Percentiles rank a stretch among this genome's conserved stretches.
These are phyloP conservation scores for Lathronympha strigana DNA, from an alignment of 2,888 invertebrate genomes.

Conservation along the genomic window DNA sequence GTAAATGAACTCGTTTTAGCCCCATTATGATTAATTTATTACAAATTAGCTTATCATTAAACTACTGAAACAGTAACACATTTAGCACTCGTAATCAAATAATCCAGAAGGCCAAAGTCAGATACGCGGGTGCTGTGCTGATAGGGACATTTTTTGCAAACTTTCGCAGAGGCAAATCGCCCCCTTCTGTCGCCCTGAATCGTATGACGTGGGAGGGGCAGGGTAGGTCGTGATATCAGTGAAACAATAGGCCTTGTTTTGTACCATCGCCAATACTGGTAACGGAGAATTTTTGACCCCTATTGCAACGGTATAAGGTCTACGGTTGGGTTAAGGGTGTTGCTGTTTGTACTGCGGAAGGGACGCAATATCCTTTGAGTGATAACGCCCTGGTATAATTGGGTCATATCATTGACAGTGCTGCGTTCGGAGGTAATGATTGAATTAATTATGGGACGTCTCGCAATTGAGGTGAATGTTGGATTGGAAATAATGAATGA, in stretches of 20 bases:
- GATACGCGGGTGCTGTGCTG: constrained; percentile 41
- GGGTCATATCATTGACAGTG: constrained; percentile 75
- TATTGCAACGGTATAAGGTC: too few relatives aligned
- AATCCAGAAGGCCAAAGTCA: constrained; percentile 56
- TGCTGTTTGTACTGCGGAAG: constrained; percentile 46
- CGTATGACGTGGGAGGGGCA: constrained; percentile 21
- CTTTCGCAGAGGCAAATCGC: not conserved
- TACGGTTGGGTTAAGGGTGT: too few relatives aligned
- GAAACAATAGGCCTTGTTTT: constrained; percentile 38
- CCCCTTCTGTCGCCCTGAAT: constrained; percentile 13
- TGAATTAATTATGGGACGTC: too few relatives aligned
- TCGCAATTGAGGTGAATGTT: not conserved
- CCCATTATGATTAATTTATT: constrained; percentile 4
- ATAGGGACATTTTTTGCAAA: constrained; percentile 16
- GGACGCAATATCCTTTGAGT: constrained; percentile 67
- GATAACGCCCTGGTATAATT: constrained; percentile 70
- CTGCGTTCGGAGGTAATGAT: constrained; percentile 56
- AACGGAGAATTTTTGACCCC: too few relatives aligned
- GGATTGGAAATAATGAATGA: too few relatives aligned
- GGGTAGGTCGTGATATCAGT: constrained; percentile 28
- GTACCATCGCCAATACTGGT: too few relatives aligned
- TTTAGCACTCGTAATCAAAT: constrained; percentile 29
- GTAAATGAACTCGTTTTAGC: not conserved
- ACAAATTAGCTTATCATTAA: constrained; percentile 2
- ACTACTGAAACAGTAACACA: constrained; percentile 2